Percentiles rank a stretch among this genome's conserved stretches.
These are phyloP conservation scores for Malurus cyaneus DNA, from an alignment of 2,113 vertebrate genomes.

Conservation along the genomic window DNA sequence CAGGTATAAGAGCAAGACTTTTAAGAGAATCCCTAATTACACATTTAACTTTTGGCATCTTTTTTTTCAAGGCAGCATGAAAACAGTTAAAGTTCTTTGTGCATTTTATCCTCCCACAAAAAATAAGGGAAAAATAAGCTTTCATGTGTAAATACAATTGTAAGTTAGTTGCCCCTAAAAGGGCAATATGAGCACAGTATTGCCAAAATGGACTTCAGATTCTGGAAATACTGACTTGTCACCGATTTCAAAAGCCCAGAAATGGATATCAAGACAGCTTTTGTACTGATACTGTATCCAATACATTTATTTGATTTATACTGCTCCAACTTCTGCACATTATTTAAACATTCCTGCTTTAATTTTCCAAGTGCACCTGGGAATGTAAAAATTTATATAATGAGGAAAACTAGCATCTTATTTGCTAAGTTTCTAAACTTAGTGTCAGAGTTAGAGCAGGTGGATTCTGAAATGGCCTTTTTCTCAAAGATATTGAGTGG, in stretches of 20 bases:
- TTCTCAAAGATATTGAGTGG: background rate
- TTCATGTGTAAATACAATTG: background rate
- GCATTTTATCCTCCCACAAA: background rate
- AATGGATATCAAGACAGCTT: background rate
- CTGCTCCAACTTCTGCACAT: background rate
- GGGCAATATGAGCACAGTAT: background rate
- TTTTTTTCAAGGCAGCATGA: conserved; percentile 28
- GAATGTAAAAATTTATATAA: background rate
- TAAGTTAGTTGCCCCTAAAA: background rate
- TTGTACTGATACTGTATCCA: background rate
- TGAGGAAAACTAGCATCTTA: background rate
- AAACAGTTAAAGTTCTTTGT: background rate
- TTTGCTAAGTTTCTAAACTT: background rate
- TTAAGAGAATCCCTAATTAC: conserved; percentile 20
- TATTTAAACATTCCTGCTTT: background rate
- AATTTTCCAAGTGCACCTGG: background rate
- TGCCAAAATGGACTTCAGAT: background rate
- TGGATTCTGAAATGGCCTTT: background rate
- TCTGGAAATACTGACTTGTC: background rate
- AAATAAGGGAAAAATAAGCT: background rate
- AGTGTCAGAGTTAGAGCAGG: background rate
- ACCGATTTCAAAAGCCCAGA: background rate
- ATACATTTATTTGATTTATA: background rate
- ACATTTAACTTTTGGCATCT: background rate
- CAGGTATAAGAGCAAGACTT: conserved; percentile 20